Conservation (phyloP, 2,888 invertebrate species). For the Phortica okadai region DNA sequence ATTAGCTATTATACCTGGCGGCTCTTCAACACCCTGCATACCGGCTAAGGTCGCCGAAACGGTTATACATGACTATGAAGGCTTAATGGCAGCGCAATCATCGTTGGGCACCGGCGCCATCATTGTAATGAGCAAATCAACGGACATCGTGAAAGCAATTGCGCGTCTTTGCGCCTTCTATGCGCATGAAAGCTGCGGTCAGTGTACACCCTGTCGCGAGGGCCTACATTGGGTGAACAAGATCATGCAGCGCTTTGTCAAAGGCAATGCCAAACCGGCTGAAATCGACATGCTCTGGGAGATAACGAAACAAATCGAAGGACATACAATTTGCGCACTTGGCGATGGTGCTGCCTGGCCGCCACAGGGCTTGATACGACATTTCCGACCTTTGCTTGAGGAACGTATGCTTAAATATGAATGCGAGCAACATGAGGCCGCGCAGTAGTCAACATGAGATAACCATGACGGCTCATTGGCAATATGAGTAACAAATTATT, state of each 20-base stretch:
- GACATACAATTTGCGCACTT: conserved; percentile 98
- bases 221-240: conserved; percentile 96
- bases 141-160: conserved; percentile 97
- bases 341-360: conserved; percentile 99
- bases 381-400: conserved; percentile 95
- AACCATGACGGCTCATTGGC: not conserved
- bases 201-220: conserved; percentile 99
- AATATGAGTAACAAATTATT: not conserved
- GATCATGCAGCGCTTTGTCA: conserved; percentile 85
- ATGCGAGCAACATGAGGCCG: not conserved
- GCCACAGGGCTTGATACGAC: conserved; percentile 95
- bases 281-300: conserved; percentile 99
- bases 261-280: conserved; percentile 91
- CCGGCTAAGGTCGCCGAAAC: conserved; percentile 93
- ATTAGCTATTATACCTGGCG: conserved; percentile 96
- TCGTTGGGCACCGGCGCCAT: conserved; percentile 98
- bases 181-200: conserved; percentile 99
- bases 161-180: conserved; percentile 96
- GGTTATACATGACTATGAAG: conserved; percentile 98
- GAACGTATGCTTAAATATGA: conserved; percentile 83
- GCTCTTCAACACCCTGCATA: conserved; percentile 97
- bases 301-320: conserved; percentile 98
- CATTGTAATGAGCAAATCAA: conserved; percentile 98
- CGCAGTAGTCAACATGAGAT: not conserved
- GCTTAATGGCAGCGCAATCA: conserved; percentile 91